Evolutionary conservation across 2,113 vertebrate species (phyloP).

Genomic region (Vanacampus margaritifer): DNA sequence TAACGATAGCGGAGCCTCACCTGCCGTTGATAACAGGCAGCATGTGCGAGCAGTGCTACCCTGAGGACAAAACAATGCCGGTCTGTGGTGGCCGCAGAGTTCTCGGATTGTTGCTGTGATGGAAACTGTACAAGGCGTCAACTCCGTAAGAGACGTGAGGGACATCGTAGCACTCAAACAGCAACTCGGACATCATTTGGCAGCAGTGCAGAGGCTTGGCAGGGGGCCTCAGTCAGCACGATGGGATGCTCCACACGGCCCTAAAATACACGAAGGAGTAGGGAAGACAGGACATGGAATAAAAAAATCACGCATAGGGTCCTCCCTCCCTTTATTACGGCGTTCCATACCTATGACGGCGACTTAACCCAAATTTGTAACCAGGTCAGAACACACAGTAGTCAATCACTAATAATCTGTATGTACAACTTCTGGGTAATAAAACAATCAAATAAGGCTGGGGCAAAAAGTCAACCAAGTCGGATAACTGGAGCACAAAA

Average conservation of each 20-base stretch:
- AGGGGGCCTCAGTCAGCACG: constrained; percentile 78
- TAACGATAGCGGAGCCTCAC: constrained; percentile 60
- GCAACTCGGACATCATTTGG: constrained; percentile 84
- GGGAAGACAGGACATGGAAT: not conserved
- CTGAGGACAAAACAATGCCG: constrained; percentile 87
- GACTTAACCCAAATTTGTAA: too few relatives aligned
- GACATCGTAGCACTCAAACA: constrained; percentile 93
- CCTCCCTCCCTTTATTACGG: too few relatives aligned
- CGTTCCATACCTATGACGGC: too few relatives aligned
- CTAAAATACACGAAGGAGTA: constrained; percentile 23
- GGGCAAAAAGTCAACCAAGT: too few relatives aligned
- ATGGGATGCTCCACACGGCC: constrained; percentile 69
- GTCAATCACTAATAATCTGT: not conserved
- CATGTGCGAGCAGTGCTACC: constrained; percentile 91
- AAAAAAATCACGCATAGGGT: too few relatives aligned
- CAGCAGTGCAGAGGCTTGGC: constrained; percentile 78
- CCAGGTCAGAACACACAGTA: not conserved
- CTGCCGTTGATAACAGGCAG: constrained; percentile 90
- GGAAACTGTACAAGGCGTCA: constrained; percentile 90
- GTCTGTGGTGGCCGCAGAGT: constrained; percentile 62
- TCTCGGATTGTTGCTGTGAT: constrained; percentile 72
- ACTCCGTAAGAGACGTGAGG: constrained; percentile 88
- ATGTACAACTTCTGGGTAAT: too few relatives aligned
- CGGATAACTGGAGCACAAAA: too few relatives aligned
- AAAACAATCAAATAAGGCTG: too few relatives aligned